Evolutionary conservation across 2,888 invertebrate genomes (phyloP).

Genomic region (Eulithis prunata): DNA sequence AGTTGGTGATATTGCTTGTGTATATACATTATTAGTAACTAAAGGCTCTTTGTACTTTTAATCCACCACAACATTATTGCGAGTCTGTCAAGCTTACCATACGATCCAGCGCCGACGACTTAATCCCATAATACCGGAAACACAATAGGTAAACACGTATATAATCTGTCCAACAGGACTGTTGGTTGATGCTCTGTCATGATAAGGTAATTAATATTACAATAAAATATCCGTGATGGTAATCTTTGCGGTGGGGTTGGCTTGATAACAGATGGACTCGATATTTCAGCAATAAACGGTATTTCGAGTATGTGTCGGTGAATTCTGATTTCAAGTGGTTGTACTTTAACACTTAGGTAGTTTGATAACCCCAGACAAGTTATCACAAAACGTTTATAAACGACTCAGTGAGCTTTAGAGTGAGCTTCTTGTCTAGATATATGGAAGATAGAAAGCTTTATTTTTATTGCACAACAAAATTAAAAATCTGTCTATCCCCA

Average conservation of each 20-base stretch:
- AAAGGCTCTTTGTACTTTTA: conserved; percentile 25
- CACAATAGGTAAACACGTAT: conserved; percentile 47
- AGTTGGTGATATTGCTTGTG: not conserved
- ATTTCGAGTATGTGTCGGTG: no score
- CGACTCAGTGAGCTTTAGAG: no score
- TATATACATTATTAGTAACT: conserved; percentile 8
- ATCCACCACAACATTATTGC: conserved; percentile 35
- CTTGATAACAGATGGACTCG: no score
- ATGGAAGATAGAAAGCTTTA: no score
- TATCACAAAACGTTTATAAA: no score
- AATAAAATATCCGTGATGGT: conserved; percentile 20
- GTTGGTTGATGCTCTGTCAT: conserved; percentile 23
- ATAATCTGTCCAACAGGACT: conserved; percentile 23
- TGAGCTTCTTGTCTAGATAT: no score
- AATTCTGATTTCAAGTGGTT: no score
- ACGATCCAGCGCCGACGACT: conserved; percentile 43
- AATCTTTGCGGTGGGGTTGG: conserved; percentile 11
- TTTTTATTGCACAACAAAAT: no score
- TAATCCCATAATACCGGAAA: conserved; percentile 50
- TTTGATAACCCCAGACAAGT: no score
- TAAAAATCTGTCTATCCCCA: no score
- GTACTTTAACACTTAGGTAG: no score
- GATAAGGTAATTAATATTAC: conserved; percentile 29
- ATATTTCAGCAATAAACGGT: no score
- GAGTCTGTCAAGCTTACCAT: conserved; percentile 31